A percentile compares a stretch with the other conserved stretches of the same genome.
phyloP scores from a whole-genome alignment of 2,888 invertebrate genomes.

The Napeogenes sylphis region DNA sequence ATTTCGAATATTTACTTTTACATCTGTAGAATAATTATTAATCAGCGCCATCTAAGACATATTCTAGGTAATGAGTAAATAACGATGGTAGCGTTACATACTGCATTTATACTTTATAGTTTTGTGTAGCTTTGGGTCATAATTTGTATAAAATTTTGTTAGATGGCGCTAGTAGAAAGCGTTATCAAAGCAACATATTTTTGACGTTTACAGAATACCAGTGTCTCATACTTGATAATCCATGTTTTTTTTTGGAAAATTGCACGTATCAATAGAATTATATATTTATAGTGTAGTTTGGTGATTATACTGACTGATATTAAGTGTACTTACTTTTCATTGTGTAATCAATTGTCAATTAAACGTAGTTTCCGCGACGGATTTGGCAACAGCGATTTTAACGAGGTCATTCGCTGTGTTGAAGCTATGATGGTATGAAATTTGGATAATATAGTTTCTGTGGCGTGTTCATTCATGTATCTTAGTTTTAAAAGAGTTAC shows the following conservation, averaged over 20 bases:
- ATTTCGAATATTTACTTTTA: too few species aligned
- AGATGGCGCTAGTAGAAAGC: constrained; percentile 53
- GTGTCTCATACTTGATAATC: constrained; percentile 18
- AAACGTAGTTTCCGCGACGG: constrained; percentile 28
- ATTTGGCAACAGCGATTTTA: constrained; percentile 31
- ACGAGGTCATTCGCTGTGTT: constrained; percentile 41
- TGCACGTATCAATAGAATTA: constrained; percentile 16
- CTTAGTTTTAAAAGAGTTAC: neutral
- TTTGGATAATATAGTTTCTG: constrained; percentile 9
- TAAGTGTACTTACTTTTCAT: constrained; percentile 29
- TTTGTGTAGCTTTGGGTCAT: too few species aligned
- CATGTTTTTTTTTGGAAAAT: constrained; percentile 30
- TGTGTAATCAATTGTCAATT: constrained; percentile 20
- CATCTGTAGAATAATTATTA: too few species aligned
- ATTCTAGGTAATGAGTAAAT: too few species aligned
- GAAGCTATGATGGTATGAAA: constrained; percentile 47
- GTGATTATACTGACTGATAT: constrained; percentile 26
- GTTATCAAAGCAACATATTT: constrained; percentile 16
- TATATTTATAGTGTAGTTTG: constrained; percentile 29
- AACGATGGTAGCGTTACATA: too few species aligned
- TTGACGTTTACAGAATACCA: constrained; percentile 27
- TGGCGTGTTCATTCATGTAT: constrained; percentile 2
- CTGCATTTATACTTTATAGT: too few species aligned
- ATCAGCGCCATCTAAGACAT: too few species aligned
- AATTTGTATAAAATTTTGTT: constrained; percentile 17